Evolutionary conservation across 1,140 invertebrate genomes (phyloP), one percentile per base, ranked within the genome.

Genomic region (Neodiprion lecontei): DNA sequence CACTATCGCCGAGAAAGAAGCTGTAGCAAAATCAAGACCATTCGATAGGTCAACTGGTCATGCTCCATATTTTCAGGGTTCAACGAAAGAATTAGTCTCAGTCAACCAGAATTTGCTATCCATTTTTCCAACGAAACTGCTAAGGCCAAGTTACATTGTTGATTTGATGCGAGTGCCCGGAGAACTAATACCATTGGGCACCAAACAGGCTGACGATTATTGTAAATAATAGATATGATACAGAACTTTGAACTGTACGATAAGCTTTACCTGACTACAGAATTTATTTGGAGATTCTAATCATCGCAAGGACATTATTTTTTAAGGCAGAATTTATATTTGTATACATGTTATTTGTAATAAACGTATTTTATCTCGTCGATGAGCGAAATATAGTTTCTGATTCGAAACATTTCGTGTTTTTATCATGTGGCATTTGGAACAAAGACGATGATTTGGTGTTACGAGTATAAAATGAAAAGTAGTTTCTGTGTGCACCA

Each of bases 101-200:
- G n/a, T 14, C 53, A 17, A 9, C 53, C 11, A 61, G 9, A 5
- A 3, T 14, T 4, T 17, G 53, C 9, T 17, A 14, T 49, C 48
- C 14, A 50, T 48, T 23, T 77, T 86, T 5, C 91, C 92, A 2
- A 89, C 86, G n/a, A 90, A 90, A 2, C 80, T 92, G 49, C 79
- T 93, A 3, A 84, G 88, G 17, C 86, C 89, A 17, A 92, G 92
- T 79, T 91, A 91, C 74, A 89, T 92, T 9, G 90, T 93, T 10
- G 92, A 93, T 76, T 81, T 93, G 8, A 90, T 91, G 82, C 82
- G 89, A 12, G 77, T 83, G 1, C 90, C 91, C 0, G 92, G 92
- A 1, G 82, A 88, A 14, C 77, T 91, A 3, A 86, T 90, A 50
- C 88, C 87, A 9, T 84, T 90, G 49, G 82, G 83, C 48, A 88